Base-by-base conservation (phyloP, 2,888 invertebrate species). In the Gerris lacustris region DNA sequence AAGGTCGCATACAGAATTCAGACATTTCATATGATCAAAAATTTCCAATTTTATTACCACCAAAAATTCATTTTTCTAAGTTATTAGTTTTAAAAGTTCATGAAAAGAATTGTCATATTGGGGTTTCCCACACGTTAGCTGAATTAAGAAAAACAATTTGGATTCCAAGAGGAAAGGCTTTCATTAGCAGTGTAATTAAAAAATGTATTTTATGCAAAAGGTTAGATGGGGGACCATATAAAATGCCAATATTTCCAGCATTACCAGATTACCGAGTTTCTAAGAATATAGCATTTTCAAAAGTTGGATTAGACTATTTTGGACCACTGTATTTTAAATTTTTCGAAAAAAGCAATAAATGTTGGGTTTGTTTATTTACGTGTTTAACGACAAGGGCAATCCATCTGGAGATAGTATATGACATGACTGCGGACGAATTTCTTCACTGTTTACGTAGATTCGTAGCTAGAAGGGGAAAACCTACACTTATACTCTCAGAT, bases 321-420 rank as follows among this genome's bases (percentile, higher is more conserved):
- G 47, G 47, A n/a, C n/a, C n/a, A n/a, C n/a, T n/a, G n/a, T n/a
- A n/a, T n/a, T n/a, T n/a, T n/a, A n/a, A n/a, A n/a, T 47, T 47
- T 47, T 47, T 7, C 6, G 47, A 47, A 7, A 7, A 6, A 47
- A 47, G 11, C 6, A 11, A 47, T 7, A 47, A 47, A 47, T 47
- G 47, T 47, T 81, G 80, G 79, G 81, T 72, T 66, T 6, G 31
- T 6, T 44, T 71, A 11, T 44, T 69, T 43, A 67, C 70, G 4
- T 70, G 68, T 45, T 15, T 62, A 15, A 63, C 18, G 15, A 17
- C 6, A 15, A 43, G 66, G 18, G 70, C 70, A 31, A 67, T 70
- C 31, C 70, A 70, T 43, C 45, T 70, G 1, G 70, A 70, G 18
- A 31, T 70, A 15, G 62, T 67, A 5, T 15, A 67, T 15, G 67